phyloP scores from a whole-genome alignment of 2,797 vertebrate species.

The Nyctibius grandis region DNA sequence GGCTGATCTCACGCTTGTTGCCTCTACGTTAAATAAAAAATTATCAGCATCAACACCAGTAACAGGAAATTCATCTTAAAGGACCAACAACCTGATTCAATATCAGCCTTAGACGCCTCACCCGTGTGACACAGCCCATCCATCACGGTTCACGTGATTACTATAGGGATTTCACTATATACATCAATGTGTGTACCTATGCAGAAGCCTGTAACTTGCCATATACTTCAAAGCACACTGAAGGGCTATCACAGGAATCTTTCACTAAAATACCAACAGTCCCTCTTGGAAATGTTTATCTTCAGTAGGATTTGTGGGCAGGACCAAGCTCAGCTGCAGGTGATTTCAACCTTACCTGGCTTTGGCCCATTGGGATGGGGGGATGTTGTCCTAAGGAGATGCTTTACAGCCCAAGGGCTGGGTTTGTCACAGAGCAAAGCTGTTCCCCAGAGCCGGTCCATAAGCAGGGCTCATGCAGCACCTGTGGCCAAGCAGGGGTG shows the following conservation, averaged over 20 bases:
- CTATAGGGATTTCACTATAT: neutral
- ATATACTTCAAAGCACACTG: neutral
- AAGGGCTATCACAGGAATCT: neutral
- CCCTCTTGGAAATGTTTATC: neutral
- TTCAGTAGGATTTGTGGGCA: neutral
- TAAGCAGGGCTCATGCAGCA: accelerated
- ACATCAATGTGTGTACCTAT: accelerated
- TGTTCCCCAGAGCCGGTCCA: neutral
- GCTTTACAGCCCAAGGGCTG: neutral
- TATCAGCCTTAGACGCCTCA: neutral
- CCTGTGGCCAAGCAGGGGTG: accelerated
- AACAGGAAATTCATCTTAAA: neutral
- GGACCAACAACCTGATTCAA: neutral
- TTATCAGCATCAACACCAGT: neutral
- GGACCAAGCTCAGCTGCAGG: neutral
- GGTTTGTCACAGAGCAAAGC: neutral
- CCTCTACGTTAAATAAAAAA: neutral
- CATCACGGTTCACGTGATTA: neutral
- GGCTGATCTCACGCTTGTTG: neutral
- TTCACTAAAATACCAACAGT: neutral
- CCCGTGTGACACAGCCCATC: neutral
- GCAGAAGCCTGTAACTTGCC: neutral
- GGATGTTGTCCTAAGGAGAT: neutral
- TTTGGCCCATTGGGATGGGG: neutral
- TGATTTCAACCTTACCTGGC: neutral